Evolutionary conservation across 2,888 invertebrate species (phyloP).

Genomic region (Drosophila vallismaia): DNA sequence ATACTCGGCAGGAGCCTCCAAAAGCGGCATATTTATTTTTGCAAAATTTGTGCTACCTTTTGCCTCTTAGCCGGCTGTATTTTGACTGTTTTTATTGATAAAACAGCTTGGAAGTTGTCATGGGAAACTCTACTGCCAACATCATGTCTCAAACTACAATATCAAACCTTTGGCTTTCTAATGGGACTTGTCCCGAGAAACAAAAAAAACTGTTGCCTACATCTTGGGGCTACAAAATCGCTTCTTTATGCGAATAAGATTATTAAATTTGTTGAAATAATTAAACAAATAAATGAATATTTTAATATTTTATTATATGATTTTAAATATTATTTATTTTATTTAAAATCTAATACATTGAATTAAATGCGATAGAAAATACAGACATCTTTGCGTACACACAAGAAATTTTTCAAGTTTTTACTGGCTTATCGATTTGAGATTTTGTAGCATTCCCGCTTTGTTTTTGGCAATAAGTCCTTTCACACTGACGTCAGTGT

Average conservation of each 20-base stretch:
- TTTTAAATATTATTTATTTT: background rate
- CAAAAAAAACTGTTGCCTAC: background rate
- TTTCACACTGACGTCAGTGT: conserved; percentile 66
- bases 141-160: background rate
- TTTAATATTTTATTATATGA: background rate
- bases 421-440: conserved; percentile 15
- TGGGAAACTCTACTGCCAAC: conserved; percentile 29
- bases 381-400: background rate
- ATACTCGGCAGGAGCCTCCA: conserved; percentile 79
- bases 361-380: background rate
- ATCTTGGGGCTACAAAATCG: background rate
- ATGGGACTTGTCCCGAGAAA: background rate
- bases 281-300: background rate
- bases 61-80: conserved; percentile 21
- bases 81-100: conserved; percentile 49
- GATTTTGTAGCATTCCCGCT: conserved; percentile 13
- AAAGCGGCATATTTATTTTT: conserved; percentile 67
- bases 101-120: conserved; percentile 47
- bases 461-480: conserved; percentile 39
- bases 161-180: background rate
- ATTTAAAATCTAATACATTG: background rate
- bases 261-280: background rate
- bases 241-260: background rate
- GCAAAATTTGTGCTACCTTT: background rate
- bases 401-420: background rate